Percentiles rank a stretch among this genome's conserved stretches.
Evolutionary conservation across 2,888 invertebrate genomes (phyloP).

Genomic region (Lithosia quadra): DNA sequence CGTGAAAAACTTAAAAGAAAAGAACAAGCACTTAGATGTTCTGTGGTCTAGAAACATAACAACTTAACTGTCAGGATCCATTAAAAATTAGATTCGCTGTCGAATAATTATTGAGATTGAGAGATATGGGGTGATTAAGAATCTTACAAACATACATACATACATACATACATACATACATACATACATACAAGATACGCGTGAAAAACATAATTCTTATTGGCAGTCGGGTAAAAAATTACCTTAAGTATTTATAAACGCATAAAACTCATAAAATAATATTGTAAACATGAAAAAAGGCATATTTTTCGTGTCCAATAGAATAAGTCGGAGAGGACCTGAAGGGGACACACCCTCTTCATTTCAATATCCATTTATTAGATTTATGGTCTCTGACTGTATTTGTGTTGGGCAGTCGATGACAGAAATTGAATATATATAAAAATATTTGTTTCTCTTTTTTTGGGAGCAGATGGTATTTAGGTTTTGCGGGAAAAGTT

Average conservation of each 20-base stretch:
- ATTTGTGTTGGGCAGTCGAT: slow-evolving; percentile 58
- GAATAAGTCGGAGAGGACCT: slow-evolving; percentile 57
- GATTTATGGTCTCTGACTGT: slow-evolving; percentile 67
- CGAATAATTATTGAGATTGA: too few relatives aligned
- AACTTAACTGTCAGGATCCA: too few relatives aligned
- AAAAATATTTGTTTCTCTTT: slow-evolving; percentile 41
- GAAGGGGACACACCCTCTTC: slow-evolving; percentile 66
- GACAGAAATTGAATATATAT: slow-evolving; percentile 67
- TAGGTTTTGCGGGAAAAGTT: slow-evolving; percentile 42
- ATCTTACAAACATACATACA: too few relatives aligned
- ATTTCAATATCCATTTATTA: slow-evolving; percentile 73
- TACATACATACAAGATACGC: too few relatives aligned
- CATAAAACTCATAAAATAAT: slow-evolving; percentile 34
- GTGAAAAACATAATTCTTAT: too few relatives aligned
- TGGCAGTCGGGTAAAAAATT: too few relatives aligned
- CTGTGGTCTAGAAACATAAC: too few relatives aligned
- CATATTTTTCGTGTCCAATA: slow-evolving; percentile 56
- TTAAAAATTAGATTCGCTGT: too few relatives aligned
- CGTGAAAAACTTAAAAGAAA: too few relatives aligned
- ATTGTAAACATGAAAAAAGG: slow-evolving; percentile 44
- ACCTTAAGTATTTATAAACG: slow-evolving; percentile 25
- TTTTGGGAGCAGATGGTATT: slow-evolving; percentile 46
- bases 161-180: too few relatives aligned
- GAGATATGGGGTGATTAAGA: too few relatives aligned
- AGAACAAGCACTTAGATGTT: too few relatives aligned